Evolutionary conservation across 2,888 invertebrate genomes (phyloP).

Genomic region (Syrista parreyssii): DNA sequence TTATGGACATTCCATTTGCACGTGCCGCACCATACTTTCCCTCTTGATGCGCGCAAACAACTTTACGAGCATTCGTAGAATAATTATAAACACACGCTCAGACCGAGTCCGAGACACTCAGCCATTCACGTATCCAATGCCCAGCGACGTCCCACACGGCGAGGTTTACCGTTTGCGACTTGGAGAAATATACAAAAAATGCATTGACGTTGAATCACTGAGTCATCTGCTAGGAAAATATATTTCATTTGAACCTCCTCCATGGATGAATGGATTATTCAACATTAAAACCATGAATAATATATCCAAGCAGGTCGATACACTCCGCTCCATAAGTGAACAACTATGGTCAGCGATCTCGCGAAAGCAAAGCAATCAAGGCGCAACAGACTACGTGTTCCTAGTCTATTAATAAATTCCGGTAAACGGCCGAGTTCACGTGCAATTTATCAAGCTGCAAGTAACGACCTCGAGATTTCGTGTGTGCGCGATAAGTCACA

Average conservation of each 20-base stretch:
- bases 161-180: not conserved
- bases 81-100: constrained; percentile 25
- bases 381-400: not conserved
- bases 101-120: not conserved
- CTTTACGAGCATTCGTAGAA: constrained; percentile 19
- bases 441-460: not conserved
- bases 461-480: not conserved
- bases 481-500: not conserved
- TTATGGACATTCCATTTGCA: not conserved
- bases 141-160: not conserved
- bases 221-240: not conserved
- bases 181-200: not conserved
- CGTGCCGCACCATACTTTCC: not conserved
- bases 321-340: not conserved
- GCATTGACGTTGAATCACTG: not conserved
- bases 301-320: not conserved
- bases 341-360: not conserved
- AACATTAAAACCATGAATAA: not conserved
- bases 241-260: not conserved
- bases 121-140: not conserved
- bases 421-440: not conserved
- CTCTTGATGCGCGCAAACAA: constrained; percentile 23
- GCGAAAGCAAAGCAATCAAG: not conserved
- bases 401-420: not conserved
- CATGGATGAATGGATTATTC: not conserved